These are phyloP conservation scores for Amphiprion percula DNA, from an alignment of 2,113 vertebrate species.

Conservation along the genomic window DNA sequence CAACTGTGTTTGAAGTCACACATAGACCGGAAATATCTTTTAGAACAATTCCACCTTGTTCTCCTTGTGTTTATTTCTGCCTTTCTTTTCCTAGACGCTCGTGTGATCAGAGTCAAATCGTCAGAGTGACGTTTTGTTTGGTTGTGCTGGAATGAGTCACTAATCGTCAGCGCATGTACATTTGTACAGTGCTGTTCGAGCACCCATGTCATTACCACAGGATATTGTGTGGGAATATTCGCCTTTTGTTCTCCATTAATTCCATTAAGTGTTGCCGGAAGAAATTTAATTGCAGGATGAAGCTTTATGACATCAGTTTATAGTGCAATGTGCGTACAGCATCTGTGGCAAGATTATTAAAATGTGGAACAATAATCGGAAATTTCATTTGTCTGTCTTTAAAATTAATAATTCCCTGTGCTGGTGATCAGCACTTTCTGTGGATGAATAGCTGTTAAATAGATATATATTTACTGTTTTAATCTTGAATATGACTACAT, in stretches of 20 bases:
- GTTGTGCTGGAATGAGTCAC: conserved; percentile 59
- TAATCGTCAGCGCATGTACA: conserved; percentile 1
- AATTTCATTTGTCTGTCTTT: not conserved
- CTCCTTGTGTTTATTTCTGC: not conserved
- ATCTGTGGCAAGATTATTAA: not conserved
- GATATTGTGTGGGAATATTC: conserved; percentile 9
- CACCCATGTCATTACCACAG: not conserved
- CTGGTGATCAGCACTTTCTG: too few relatives aligned
- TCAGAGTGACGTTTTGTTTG: conserved; percentile 51
- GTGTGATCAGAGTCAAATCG: conserved; percentile 1
- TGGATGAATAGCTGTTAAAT: too few relatives aligned
- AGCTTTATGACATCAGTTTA: not conserved
- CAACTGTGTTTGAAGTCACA: conserved; percentile 9
- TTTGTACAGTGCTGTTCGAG: conserved; percentile 4
- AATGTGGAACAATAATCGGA: not conserved
- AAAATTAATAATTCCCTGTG: too few relatives aligned
- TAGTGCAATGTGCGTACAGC: not conserved
- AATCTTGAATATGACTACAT: not conserved
- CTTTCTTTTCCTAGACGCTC: conserved; percentile 22
- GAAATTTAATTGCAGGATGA: not conserved
- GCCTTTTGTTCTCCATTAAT: conserved; percentile 1
- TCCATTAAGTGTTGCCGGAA: not conserved
- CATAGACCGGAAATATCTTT: not conserved
- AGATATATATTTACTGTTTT: not conserved
- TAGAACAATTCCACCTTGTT: not conserved